These are phyloP conservation scores for Gallirallus australis DNA, from an alignment of 2,797 vertebrate species.

Conservation along the genomic window DNA sequence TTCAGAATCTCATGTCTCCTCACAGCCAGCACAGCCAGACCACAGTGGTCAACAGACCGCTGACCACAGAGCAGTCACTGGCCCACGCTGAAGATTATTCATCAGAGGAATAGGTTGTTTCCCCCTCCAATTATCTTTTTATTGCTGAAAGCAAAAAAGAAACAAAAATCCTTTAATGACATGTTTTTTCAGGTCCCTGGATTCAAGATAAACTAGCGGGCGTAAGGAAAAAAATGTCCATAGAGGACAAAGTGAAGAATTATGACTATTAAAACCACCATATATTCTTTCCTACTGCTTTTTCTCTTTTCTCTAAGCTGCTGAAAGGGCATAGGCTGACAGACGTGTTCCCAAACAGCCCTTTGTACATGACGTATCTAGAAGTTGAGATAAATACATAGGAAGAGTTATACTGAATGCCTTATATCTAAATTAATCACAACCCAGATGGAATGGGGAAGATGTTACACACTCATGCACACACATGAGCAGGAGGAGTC, in stretches of 20 bases:
- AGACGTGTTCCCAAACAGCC: neutral
- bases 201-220: neutral
- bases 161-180: neutral
- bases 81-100: neutral
- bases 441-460: neutral
- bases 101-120: conserved; percentile 17
- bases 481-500: neutral
- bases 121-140: conserved; percentile 18
- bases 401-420: neutral
- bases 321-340: neutral
- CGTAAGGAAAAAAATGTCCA: neutral
- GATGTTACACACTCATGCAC: neutral
- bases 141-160: conserved; percentile 7
- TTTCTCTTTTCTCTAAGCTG: neutral
- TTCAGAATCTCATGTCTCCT: conserved; percentile 12
- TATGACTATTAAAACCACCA: neutral
- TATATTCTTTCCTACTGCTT: neutral
- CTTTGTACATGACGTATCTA: neutral
- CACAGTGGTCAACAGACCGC: neutral
- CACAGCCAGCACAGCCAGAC: conserved; percentile 4
- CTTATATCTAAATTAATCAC: conserved; percentile 4
- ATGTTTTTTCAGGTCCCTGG: neutral
- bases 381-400: neutral
- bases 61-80: neutral
- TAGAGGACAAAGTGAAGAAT: neutral